Evolutionary conservation across 37 sponge, comb jelly and placozoan species (phyloP).

Genomic region (Agelas oroides): DNA sequence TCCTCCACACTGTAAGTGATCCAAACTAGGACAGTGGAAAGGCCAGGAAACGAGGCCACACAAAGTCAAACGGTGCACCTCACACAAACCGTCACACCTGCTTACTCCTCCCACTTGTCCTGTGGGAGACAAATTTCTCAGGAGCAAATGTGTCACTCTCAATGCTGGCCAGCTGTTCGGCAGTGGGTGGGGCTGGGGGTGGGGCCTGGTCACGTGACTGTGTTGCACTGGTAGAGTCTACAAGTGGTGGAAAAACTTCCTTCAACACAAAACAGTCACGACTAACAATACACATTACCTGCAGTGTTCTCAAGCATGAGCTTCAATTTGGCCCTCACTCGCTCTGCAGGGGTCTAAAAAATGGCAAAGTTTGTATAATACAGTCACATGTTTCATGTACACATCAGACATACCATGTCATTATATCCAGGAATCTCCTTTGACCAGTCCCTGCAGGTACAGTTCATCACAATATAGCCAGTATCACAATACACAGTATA

Average conservation of each 20-base stretch:
- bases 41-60: too few species aligned
- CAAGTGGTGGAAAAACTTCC: too few species aligned
- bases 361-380: not conserved
- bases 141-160: conserved; percentile 29
- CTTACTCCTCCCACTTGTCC: not conserved
- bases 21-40: too few species aligned
- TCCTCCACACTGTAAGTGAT: too few species aligned
- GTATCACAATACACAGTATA: too few species aligned
- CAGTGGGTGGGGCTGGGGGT: not conserved
- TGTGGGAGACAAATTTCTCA: conserved; percentile 26
- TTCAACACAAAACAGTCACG: too few species aligned
- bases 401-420: conserved; percentile 20
- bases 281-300: too few species aligned
- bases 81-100: too few species aligned
- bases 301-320: conserved; percentile 38
- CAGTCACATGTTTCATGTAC: not conserved
- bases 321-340: conserved; percentile 49
- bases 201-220: not conserved
- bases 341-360: conserved; percentile 52
- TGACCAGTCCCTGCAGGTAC: not conserved
- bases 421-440: conserved; percentile 22
- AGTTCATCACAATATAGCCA: too few species aligned
- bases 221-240: not conserved
- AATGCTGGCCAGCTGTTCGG: conserved; percentile 21
- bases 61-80: too few species aligned